Evolutionary conservation across 2,113 vertebrate genomes (phyloP).

Genomic region (rat (Rattus norvegicus)): DNA sequence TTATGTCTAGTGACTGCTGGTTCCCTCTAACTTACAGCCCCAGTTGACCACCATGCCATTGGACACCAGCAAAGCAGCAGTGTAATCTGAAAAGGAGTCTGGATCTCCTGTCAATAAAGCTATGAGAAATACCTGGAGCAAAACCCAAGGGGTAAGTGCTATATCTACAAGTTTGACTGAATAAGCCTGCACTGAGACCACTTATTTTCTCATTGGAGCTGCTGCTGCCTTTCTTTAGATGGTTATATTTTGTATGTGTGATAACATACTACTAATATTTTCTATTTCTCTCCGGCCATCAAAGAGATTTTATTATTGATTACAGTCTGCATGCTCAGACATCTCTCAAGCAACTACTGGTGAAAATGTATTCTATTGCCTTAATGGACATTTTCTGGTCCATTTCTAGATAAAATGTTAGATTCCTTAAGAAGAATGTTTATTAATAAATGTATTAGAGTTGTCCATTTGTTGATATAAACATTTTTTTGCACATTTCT

Average conservation of each 20-base stretch:
- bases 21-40: neutral
- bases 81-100: neutral
- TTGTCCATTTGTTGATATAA: neutral
- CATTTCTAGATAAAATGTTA: neutral
- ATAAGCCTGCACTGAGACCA: neutral
- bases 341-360: neutral
- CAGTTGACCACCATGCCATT: neutral
- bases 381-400: neutral
- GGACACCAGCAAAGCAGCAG: neutral
- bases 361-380: neutral
- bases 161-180: neutral
- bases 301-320: neutral
- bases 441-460: neutral
- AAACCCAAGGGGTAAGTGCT: neutral
- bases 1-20: neutral
- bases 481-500: neutral
- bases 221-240: neutral
- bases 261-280: too few species aligned
- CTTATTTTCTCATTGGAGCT: neutral
- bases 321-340: neutral
- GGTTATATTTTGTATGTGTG: neutral
- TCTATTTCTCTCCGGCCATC: neutral
- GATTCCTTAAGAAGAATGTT: neutral
- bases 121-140: neutral
- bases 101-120: neutral